Evolutionary conservation across 2,113 vertebrate genomes (phyloP).

Genomic region (Pollachius pollachius): DNA sequence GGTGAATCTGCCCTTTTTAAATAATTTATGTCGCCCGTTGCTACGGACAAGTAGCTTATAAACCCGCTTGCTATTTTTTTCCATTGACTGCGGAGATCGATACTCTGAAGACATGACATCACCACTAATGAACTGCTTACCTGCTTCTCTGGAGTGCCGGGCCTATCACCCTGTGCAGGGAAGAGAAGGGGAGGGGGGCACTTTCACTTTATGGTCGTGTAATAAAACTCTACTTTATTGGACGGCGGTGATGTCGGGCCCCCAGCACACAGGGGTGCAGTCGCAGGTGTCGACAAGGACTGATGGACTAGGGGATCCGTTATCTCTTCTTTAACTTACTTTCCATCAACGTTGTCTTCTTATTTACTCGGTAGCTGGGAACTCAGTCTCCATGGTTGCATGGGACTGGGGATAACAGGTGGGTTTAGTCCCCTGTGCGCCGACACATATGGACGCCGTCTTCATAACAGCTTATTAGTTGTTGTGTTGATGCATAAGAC

Average conservation of each 20-base stretch:
- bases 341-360: too few species aligned
- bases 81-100: constrained; percentile 92
- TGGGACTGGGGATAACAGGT: too few species aligned
- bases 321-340: too few species aligned
- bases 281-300: too few species aligned
- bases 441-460: too few species aligned
- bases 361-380: too few species aligned
- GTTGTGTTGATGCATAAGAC: too few species aligned
- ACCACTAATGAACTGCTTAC: constrained; percentile 79
- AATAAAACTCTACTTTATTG: constrained; percentile 37
- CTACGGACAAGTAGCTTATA: constrained; percentile 96
- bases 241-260: not conserved
- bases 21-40: constrained; percentile 99
- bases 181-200: constrained; percentile 35
- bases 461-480: too few species aligned
- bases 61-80: constrained; percentile 94
- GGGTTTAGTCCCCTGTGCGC: too few species aligned
- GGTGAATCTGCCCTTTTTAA: constrained; percentile 99
- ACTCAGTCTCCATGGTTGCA: too few species aligned
- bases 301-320: too few species aligned
- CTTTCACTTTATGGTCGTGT: constrained; percentile 38
- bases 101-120: constrained; percentile 92
- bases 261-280: not conserved
- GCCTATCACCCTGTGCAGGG: constrained; percentile 61
- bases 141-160: constrained; percentile 71